Conservation (phyloP, 2,113 vertebrate species). For the Euleptes europaea region DNA sequence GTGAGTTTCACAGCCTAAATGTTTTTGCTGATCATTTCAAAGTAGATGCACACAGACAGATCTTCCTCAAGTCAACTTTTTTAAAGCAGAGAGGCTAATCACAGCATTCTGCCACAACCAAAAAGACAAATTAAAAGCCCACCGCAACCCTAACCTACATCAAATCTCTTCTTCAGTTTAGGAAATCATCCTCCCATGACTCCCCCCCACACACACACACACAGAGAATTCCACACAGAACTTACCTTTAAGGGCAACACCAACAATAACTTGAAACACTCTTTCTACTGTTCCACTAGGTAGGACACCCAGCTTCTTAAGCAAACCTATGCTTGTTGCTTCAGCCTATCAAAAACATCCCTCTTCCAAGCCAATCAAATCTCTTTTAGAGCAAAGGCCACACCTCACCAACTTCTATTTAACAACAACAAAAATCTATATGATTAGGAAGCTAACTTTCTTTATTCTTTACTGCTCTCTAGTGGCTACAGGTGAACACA, state of each 20-base stretch:
- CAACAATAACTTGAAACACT: neutral
- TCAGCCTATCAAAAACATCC: constrained; percentile 1
- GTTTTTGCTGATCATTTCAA: neutral
- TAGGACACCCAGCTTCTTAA: neutral
- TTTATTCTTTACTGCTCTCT: constrained; percentile 22
- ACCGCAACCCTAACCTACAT: neutral
- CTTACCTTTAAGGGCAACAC: constrained; percentile 14
- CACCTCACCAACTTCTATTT: neutral
- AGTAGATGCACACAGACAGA: neutral
- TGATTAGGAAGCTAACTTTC: neutral
- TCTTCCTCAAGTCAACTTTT: neutral
- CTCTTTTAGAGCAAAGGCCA: neutral
- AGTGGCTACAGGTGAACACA: neutral
- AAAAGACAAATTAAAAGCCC: neutral
- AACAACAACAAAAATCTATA: too few relatives aligned
- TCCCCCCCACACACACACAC: neutral
- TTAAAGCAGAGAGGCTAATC: neutral
- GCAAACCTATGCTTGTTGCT: neutral
- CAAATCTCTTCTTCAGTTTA: neutral
- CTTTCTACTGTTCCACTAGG: neutral
- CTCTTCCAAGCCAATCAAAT: constrained; percentile 1
- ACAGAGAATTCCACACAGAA: neutral
- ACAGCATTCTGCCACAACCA: neutral
- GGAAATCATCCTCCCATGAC: neutral
- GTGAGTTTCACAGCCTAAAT: neutral